These are phyloP conservation scores for Lordiphosa mommai DNA, from an alignment of 1,140 invertebrate species.

Conservation along the genomic window DNA sequence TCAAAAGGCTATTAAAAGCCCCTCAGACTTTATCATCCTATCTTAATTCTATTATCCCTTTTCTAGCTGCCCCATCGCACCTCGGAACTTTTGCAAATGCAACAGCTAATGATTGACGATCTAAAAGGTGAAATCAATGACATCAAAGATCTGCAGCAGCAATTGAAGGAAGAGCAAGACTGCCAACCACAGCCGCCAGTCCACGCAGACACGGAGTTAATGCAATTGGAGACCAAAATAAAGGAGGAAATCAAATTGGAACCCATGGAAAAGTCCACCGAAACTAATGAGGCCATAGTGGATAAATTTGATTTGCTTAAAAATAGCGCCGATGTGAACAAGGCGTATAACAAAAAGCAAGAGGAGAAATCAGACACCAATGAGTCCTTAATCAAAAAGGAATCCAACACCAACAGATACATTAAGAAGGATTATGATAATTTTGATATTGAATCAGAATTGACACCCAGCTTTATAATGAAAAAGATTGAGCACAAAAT, in stretches of 20 bases:
- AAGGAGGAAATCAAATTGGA: conserved; percentile 72
- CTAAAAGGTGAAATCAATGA: conserved; percentile 64
- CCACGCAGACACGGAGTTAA: conserved; percentile 1
- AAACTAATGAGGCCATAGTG: conserved; percentile 15
- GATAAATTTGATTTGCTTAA: conserved; percentile 70
- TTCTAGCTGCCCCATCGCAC: conserved; percentile 74
- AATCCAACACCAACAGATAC: conserved; percentile 21
- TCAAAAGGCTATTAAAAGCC: too few species aligned
- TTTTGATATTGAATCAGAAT: conserved; percentile 78
- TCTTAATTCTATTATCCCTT: too few species aligned
- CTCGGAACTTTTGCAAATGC: conserved; percentile 63
- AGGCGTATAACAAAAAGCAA: conserved; percentile 44
- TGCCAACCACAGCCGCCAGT: not conserved
- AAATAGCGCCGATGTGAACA: conserved; percentile 63
- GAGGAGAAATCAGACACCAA: conserved; percentile 33
- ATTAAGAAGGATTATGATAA: conserved; percentile 76
- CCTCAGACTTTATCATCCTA: too few species aligned
- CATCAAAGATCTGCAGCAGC: conserved; percentile 51
- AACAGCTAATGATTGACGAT: conserved; percentile 72
- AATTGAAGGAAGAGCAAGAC: conserved; percentile 35
- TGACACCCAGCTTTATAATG: conserved; percentile 75
- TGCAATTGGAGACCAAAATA: conserved; percentile 28
- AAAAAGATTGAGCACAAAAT: conserved; percentile 72
- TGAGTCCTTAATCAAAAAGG: conserved; percentile 37
- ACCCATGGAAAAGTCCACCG: conserved; percentile 31